Conservation (phyloP, 1,140 invertebrate genomes). For the Polypedilum pembai region DNA sequence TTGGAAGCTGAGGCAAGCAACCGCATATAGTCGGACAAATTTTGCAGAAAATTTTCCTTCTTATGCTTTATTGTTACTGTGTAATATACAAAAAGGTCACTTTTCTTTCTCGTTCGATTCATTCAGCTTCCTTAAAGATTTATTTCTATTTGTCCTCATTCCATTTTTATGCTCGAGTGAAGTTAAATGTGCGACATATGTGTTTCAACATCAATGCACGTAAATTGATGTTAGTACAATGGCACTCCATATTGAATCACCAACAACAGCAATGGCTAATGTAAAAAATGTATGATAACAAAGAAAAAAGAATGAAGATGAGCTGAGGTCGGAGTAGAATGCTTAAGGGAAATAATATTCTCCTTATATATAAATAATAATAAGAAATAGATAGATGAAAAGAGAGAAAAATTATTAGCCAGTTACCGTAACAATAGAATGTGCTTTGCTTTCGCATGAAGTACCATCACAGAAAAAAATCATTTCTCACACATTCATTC, state of each 20-base stretch:
- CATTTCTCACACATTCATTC: neutral
- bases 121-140: neutral
- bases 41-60: too few relatives aligned
- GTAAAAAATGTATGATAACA: neutral
- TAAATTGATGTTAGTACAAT: neutral
- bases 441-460: neutral
- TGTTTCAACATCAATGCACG: conserved; percentile 16
- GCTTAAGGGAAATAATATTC: neutral
- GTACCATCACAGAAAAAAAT: neutral
- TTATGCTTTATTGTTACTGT: too few relatives aligned
- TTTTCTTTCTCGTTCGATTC: neutral
- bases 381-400: neutral
- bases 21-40: too few relatives aligned
- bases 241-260: neutral
- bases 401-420: neutral
- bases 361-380: neutral
- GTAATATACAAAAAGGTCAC: neutral
- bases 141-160: neutral
- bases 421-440: neutral
- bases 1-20: too few relatives aligned
- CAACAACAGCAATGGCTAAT: neutral
- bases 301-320: neutral
- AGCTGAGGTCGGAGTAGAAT: neutral
- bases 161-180: neutral
- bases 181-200: neutral